Evolutionary conservation across 2,888 invertebrate genomes (phyloP), one percentile per base, ranked within the genome.

Genomic region (Cheilosia vernalis): DNA sequence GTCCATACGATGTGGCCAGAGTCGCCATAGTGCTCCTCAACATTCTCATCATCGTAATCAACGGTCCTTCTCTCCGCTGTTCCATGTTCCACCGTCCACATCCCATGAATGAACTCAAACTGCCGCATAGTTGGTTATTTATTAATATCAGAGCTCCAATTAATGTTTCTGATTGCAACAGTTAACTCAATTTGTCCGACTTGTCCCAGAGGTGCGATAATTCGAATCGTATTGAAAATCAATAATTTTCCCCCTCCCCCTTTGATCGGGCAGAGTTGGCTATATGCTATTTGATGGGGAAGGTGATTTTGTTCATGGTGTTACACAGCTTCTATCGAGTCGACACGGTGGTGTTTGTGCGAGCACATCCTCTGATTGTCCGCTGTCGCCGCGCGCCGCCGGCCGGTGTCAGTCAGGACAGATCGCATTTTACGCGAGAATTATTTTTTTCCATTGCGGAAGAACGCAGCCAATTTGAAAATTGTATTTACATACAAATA

Each of bases 101-200:
- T 55, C 67, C 69, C 47, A 47, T 58, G 69, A 70, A 74, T 66
- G 60, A 58, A 70, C 53, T 76, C 80, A 74, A 80, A 74, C 72
- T 72, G 76, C 66, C 66, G 51, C 70, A 21, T 21, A 63, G 72
- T 81, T 66, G 76, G 76, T 85, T 81, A 85, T 85, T 85, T 85
- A 85, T 85, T 85, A 85, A 85, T 85, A 85, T 85, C 85, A 80
- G 70, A 47, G 80, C 85, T 81, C 85, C 85, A 85, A 85, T 85
- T 85, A 85, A 85, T 85, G 85, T 76, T 72, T 85, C 85, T 85
- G 85, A 85, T 85, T 85, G 85, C 85, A 85, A 72, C 80, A 85
- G 85, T 85, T 76, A 85, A 81, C 85, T 81, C 81, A 85, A 85
- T 85, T 85, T 85, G 81, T 76, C 61, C 72, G 72, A 85, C 27